Evolutionary conservation across 2,113 vertebrate genomes (phyloP), one percentile per base, ranked within the genome.

Genomic region (Microtus richardsoni): DNA sequence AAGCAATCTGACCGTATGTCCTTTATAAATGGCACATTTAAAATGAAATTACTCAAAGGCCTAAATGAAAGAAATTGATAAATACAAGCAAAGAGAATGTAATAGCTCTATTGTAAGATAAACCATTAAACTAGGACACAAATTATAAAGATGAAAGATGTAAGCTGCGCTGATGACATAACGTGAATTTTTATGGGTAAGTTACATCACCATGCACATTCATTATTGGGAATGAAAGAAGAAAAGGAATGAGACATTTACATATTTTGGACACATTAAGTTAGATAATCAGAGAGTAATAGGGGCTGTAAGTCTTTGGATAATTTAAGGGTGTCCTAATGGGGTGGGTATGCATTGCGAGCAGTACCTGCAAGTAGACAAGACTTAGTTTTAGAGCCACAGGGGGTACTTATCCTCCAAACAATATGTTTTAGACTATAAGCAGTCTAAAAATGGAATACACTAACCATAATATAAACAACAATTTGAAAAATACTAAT

Each of bases 171-270:
- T 87, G 71, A 85, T 77, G 68, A 70, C 74, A 73, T 52, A 60
- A n/a, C 24, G 1, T 79, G 66, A 83, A 44, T 64, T 78, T 93
- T 91, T 91, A 64, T 93, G 77, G 36, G 62, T 74, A 87, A 58
- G 54, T 95, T 91, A 93, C 6, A 79, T 88, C 84, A 91, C 71
- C 73, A 30, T 64, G 70, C 82, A 66, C 44, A 94, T 88, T 75
- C 80, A 26, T 91, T 66, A 75, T 17, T 78, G 68, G 58, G 39
- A 93, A 66, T 36, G 7, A 26, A 62, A 75, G 47, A 54, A 66
- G 52, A 54, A 66, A 41, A 73, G 36, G 73, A 54, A 74, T 52
- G 86, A 74, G 44, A 33, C 75, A 89, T 54, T 77, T n/a, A 24
- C 54, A 8, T 82, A 60, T 68, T 91, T 71, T 54, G 21, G 30